phyloP scores from a whole-genome alignment of 2,888 invertebrate genomes.

The Pollenia angustigena region DNA sequence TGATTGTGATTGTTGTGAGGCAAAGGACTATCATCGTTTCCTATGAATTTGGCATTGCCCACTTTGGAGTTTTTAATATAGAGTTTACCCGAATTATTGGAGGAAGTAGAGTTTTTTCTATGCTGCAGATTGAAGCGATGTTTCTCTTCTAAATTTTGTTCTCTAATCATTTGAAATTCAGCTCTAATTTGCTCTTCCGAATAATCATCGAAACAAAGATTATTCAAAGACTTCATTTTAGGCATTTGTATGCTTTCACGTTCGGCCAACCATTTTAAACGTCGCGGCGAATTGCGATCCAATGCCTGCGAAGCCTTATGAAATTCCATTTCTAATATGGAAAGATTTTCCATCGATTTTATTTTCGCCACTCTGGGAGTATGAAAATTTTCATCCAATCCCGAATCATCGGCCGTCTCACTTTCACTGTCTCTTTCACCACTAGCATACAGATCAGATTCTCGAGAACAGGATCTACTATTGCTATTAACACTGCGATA shows the following conservation, averaged over 20 bases:
- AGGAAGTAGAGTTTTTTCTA: slow-evolving; percentile 79
- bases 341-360: slow-evolving; percentile 84
- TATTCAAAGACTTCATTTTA: slow-evolving; percentile 83
- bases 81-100: slow-evolving; percentile 79
- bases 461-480: slow-evolving; percentile 75
- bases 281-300: slow-evolving; percentile 83
- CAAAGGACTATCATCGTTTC: slow-evolving; percentile 81
- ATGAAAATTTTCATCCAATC: slow-evolving; percentile 83
- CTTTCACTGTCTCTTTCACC: slow-evolving; percentile 78
- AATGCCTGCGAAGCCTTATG: slow-evolving; percentile 82
- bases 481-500: slow-evolving; percentile 77
- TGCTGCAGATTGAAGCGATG: slow-evolving; percentile 78
- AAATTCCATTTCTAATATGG: slow-evolving; percentile 83
- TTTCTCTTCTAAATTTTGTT: slow-evolving; percentile 79
- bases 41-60: slow-evolving; percentile 84
- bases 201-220: slow-evolving; percentile 82
- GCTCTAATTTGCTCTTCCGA: slow-evolving; percentile 80
- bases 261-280: slow-evolving; percentile 80
- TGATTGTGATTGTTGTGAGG: slow-evolving; percentile 34
- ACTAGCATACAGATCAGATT: slow-evolving; percentile 78
- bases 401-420: slow-evolving; percentile 81
- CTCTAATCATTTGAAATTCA: slow-evolving; percentile 81
- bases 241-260: slow-evolving; percentile 78
- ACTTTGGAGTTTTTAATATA: slow-evolving; percentile 82
- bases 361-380: slow-evolving; percentile 83